These are phyloP conservation scores for Crypturellus tataupa DNA, from an alignment of 2,797 vertebrate genomes.

Conservation along the genomic window DNA sequence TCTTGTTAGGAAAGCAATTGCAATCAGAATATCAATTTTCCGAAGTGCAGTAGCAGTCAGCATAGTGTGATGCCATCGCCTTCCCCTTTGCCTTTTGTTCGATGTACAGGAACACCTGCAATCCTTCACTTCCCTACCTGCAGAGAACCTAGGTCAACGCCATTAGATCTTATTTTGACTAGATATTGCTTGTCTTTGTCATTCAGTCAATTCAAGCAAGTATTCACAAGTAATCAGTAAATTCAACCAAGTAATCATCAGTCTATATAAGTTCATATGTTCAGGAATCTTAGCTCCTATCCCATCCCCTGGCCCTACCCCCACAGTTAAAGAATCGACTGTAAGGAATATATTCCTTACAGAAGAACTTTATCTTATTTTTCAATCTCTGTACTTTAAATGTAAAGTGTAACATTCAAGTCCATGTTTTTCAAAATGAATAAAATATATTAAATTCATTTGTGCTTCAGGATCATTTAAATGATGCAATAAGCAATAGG, in stretches of 20 bases:
- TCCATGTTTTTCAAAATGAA: not conserved
- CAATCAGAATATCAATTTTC: slow-evolving; percentile 19
- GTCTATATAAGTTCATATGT: not conserved
- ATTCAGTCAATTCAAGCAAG: not conserved
- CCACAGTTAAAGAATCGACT: not conserved
- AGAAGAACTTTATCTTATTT: not conserved
- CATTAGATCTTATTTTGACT: not conserved
- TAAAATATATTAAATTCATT: not conserved
- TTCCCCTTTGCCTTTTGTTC: slow-evolving; percentile 1
- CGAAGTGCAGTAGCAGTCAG: not conserved
- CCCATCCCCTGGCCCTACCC: not conserved
- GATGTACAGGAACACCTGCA: slow-evolving; percentile 21
- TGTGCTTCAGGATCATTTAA: slow-evolving; percentile 1
- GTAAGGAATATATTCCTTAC: not conserved
- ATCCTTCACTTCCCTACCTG: not conserved
- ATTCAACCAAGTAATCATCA: not conserved
- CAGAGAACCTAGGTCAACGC: not conserved
- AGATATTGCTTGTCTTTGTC: not conserved
- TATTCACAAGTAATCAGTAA: not conserved
- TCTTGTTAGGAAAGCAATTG: slow-evolving; percentile 8
- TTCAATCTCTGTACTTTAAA: not conserved
- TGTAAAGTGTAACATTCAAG: not conserved
- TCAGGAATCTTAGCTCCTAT: not conserved
- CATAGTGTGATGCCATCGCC: fast-evolving
- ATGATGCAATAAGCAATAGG: not conserved